Percentiles rank a stretch among this genome's conserved stretches.
These are phyloP conservation scores for Beaufortia kweichowensis DNA, from an alignment of 2,113 vertebrate genomes.

Conservation along the genomic window DNA sequence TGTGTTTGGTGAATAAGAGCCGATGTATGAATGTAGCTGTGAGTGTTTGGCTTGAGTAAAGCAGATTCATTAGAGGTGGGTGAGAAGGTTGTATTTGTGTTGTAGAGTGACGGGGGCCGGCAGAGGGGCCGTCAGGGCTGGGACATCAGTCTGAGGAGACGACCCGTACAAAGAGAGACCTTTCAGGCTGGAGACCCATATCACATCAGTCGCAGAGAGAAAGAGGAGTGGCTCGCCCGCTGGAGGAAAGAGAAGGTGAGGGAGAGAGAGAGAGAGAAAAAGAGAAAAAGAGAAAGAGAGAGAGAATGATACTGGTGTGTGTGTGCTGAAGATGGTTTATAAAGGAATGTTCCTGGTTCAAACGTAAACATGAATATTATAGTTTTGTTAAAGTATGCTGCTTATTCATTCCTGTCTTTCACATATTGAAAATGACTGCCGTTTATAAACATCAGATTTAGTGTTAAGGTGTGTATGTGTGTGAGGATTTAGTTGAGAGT, in stretches of 20 bases:
- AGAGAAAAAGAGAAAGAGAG: not conserved
- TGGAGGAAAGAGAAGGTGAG: constrained; percentile 93
- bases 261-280: constrained; percentile 35
- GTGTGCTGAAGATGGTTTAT: not conserved
- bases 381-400: too few relatives aligned
- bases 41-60: not conserved
- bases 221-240: constrained; percentile 91
- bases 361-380: too few relatives aligned
- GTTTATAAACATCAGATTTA: too few relatives aligned
- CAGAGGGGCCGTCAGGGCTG: constrained; percentile 77
- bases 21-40: not conserved
- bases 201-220: constrained; percentile 95
- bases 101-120: constrained; percentile 78
- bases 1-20: too few relatives aligned
- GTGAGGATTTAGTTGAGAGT: not conserved
- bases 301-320: too few relatives aligned
- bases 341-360: not conserved
- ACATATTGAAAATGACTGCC: too few relatives aligned
- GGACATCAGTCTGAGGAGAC: constrained; percentile 88
- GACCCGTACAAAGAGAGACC: constrained; percentile 89
- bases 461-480: not conserved
- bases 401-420: too few relatives aligned
- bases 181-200: constrained; percentile 97
- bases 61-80: not conserved
- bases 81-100: constrained; percentile 12